phyloP scores from a whole-genome alignment of 2,888 invertebrate genomes.

The Yponomeuta plumbellus region DNA sequence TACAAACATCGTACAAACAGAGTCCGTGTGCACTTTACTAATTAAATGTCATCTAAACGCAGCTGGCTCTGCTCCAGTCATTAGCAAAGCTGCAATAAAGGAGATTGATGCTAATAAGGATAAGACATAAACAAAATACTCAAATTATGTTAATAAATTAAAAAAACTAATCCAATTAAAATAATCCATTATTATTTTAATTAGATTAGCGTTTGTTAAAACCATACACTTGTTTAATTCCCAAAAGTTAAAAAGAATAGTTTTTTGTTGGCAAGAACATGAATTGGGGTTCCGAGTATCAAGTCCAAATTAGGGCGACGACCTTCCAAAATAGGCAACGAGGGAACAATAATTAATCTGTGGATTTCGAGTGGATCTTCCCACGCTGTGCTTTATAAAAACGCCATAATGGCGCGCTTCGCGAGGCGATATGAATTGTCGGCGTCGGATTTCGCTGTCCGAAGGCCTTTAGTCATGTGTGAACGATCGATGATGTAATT shows the following conservation, averaged over 20 bases:
- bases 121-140: neutral
- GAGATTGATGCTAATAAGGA: neutral
- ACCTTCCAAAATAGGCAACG: conserved; percentile 43
- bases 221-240: neutral
- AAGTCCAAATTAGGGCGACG: conserved; percentile 20
- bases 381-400: conserved; percentile 33
- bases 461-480: conserved; percentile 10
- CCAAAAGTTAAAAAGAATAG: neutral
- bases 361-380: conserved; percentile 32
- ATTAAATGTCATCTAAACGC: neutral
- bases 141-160: neutral
- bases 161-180: neutral
- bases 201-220: neutral
- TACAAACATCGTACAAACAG: neutral
- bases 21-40: neutral
- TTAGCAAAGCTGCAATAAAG: neutral
- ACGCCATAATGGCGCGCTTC: conserved; percentile 15
- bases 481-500: neutral
- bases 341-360: conserved; percentile 32
- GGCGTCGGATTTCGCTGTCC: conserved; percentile 9
- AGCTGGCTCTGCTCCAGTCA: neutral
- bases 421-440: conserved; percentile 3
- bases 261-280: neutral
- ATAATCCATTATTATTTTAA: neutral
- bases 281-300: neutral